Percentiles rank a stretch among this genome's conserved stretches.
These are phyloP conservation scores for Eurystomus gularis DNA, from an alignment of 2,113 vertebrate species.

Conservation along the genomic window DNA sequence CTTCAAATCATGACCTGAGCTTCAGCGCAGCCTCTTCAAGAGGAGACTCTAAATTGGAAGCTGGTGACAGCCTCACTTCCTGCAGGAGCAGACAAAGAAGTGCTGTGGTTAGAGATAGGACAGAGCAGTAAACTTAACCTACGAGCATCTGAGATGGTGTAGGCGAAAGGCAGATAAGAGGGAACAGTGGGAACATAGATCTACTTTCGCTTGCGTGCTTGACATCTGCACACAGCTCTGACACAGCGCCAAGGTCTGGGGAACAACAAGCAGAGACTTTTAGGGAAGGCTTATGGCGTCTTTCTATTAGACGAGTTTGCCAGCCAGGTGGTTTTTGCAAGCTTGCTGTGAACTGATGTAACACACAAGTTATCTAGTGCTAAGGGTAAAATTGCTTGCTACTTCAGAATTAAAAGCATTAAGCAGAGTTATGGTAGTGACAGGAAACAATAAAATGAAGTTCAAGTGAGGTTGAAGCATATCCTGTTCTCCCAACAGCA, in stretches of 20 bases:
- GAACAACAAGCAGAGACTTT: accelerated
- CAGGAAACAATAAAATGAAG: not conserved
- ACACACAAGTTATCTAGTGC: not conserved
- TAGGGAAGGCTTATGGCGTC: not conserved
- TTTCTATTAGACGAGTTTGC: not conserved
- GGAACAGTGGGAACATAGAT: not conserved
- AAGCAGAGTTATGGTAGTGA: not conserved
- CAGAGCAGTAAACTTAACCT: not conserved
- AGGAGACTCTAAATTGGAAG: not conserved
- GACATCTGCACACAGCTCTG: not conserved
- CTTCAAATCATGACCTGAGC: not conserved
- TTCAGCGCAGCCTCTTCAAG: not conserved
- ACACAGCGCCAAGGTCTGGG: not conserved
- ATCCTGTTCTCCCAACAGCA: not conserved
- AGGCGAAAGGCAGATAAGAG: not conserved
- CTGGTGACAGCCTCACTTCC: not conserved
- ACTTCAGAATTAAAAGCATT: not conserved
- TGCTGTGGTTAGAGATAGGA: not conserved
- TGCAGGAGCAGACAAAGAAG: not conserved
- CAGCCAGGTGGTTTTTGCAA: not conserved
- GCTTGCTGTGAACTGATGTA: not conserved
- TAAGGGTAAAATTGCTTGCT: not conserved
- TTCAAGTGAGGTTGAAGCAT: not conserved
- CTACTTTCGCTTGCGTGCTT: not conserved
- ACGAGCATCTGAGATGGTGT: not conserved